phyloP scores from a whole-genome alignment of 2,113 vertebrate genomes.

The Eidolon helvum region DNA sequence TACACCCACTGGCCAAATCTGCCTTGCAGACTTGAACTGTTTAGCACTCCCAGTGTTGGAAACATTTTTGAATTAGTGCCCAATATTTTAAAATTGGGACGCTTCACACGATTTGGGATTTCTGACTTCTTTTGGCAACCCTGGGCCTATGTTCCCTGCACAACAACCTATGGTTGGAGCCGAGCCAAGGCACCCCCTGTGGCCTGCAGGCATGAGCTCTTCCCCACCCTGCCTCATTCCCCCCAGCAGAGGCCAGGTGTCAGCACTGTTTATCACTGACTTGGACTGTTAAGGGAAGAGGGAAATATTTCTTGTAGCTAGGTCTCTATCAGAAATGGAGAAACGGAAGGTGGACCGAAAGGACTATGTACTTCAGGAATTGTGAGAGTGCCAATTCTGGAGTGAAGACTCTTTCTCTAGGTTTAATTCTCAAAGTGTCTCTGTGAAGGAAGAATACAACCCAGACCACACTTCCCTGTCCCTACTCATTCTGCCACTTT shows the following conservation, averaged over 20 bases:
- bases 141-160: background rate
- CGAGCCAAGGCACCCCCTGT: background rate
- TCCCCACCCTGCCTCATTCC: background rate
- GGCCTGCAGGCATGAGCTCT: background rate
- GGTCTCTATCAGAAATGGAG: slow-evolving; percentile 2
- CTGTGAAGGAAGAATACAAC: background rate
- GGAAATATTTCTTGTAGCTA: background rate
- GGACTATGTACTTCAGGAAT: background rate
- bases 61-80: background rate
- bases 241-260: background rate
- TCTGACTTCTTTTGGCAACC: background rate
- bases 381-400: background rate
- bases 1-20: background rate
- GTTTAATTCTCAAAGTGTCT: background rate
- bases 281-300: background rate
- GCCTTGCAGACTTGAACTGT: background rate
- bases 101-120: background rate
- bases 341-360: background rate
- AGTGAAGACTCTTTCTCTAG: background rate
- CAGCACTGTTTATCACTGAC: background rate
- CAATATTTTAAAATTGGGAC: background rate
- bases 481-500: background rate
- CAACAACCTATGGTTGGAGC: background rate
- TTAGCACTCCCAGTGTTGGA: background rate
- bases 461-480: background rate